Evolutionary conservation across 2,888 invertebrate species (phyloP), one percentile per base, ranked within the genome.

Genomic region (Sipha maydis): DNA sequence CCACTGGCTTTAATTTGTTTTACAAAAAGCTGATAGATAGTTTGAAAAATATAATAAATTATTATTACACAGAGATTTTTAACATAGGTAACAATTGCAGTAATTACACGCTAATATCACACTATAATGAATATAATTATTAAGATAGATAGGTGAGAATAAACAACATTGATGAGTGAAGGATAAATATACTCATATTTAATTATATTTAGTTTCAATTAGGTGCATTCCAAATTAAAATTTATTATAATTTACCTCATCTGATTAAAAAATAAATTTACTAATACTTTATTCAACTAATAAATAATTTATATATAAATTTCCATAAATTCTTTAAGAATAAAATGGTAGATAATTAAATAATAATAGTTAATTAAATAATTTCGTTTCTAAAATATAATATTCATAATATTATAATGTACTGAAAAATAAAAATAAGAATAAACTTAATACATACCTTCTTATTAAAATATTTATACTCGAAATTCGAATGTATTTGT

Each of bases 21-120:
- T 41, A 41, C 19, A 34, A n/a, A 21, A 56, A 28, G 61, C 21
- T 61, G 28, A 75, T 34, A 34, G 11, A 38, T 2, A 28, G 21
- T 76, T 84, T 84, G 21, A 84, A 25, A 75, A 61, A 84, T 76
- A 84, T 76, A 69, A 76, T 76, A 76, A 38, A 61, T 61, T 71
- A 28, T 5, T 38, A n/a, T 75, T 56, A 83, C n/a, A 54, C 19
- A 75, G 38, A 11, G 75, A 61, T 75, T 75, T 38, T 56, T 5
- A n/a, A 19, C 31, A 48, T n/a, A 48, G 5, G 48, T 48, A 71
- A 73, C 83, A 73, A 73, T 48, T 48, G 61, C 25, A 19, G 38
- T 83, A 28, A 61, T 84, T 84, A 41, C 28, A 76, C 61, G 38
- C 38, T 84, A 61, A 76, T 76, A 84, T 75, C 41, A 38, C 38